These are phyloP conservation scores for Schizotus pectinicornis DNA, from an alignment of 2,888 invertebrate species.

Conservation along the genomic window DNA sequence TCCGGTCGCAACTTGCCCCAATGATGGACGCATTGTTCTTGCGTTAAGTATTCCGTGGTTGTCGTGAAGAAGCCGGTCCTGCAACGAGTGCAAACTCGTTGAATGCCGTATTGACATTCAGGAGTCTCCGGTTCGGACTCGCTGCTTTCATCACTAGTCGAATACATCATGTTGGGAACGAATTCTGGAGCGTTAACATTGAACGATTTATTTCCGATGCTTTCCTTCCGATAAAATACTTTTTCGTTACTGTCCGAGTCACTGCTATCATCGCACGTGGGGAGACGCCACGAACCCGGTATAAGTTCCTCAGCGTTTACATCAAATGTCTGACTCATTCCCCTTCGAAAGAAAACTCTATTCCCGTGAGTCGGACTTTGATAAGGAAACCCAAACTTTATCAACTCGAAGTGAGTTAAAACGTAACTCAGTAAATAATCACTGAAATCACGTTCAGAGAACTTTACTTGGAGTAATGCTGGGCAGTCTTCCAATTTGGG, in stretches of 20 bases:
- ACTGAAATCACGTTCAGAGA: slow-evolving; percentile 64
- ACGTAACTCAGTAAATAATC: slow-evolving; percentile 67
- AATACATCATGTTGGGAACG: slow-evolving; percentile 58
- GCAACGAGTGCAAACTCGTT: slow-evolving; percentile 72
- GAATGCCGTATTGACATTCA: slow-evolving; percentile 10
- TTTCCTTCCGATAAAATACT: too few relatives aligned
- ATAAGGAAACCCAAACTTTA: slow-evolving; percentile 75
- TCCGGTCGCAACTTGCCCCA: slow-evolving; percentile 77
- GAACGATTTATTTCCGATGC: too few relatives aligned
- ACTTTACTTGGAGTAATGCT: slow-evolving; percentile 57
- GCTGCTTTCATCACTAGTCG: slow-evolving; percentile 41
- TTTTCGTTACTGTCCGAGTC: too few relatives aligned
- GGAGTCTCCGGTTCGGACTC: slow-evolving; percentile 41
- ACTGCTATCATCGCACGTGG: too few relatives aligned
- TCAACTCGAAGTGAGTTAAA: slow-evolving; percentile 67
- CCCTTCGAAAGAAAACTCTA: too few relatives aligned
- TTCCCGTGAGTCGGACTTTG: slow-evolving; percentile 62
- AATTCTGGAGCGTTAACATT: slow-evolving; percentile 75
- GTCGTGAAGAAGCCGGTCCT: slow-evolving; percentile 73
- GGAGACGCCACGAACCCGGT: too few relatives aligned
- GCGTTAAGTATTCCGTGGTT: slow-evolving; percentile 72
- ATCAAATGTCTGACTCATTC: too few relatives aligned
- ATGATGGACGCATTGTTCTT: slow-evolving; percentile 84
- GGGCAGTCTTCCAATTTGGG: slow-evolving; percentile 31
- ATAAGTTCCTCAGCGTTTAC: too few relatives aligned